Evolutionary conservation across 1,140 invertebrate species (phyloP).

Genomic region (Mercenaria mercenaria): DNA sequence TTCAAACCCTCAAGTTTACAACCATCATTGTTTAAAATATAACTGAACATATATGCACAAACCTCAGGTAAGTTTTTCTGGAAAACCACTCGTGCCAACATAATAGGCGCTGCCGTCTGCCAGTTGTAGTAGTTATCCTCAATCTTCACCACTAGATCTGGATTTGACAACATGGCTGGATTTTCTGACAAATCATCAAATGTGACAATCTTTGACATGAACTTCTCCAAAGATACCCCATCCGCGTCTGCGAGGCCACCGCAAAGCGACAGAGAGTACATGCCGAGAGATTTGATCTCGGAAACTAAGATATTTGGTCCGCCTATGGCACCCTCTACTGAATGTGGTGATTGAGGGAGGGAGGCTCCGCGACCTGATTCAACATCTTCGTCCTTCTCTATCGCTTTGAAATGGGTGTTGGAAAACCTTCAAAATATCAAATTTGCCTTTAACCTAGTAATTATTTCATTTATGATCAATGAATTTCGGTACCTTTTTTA

Average conservation of each 20-base stretch:
- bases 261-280: constrained; percentile 90
- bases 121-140: constrained; percentile 91
- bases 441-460: neutral
- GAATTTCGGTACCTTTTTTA: too few relatives aligned
- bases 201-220: constrained; percentile 91
- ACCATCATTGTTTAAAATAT: too few relatives aligned
- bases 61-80: constrained; percentile 91
- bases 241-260: constrained; percentile 89
- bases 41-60: too few relatives aligned
- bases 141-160: constrained; percentile 93
- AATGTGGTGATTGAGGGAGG: constrained; percentile 96
- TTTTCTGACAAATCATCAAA: constrained; percentile 94
- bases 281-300: constrained; percentile 85
- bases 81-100: constrained; percentile 94
- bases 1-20: too few relatives aligned
- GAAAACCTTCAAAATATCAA: constrained; percentile 50
- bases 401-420: constrained; percentile 55
- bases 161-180: constrained; percentile 91
- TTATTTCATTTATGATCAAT: too few relatives aligned
- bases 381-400: constrained; percentile 93
- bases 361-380: constrained; percentile 98
- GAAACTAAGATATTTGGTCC: constrained; percentile 80
- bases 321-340: constrained; percentile 91
- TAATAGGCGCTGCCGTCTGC: constrained; percentile 94
- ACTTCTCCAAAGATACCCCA: constrained; percentile 89